A percentile compares a stretch with the other conserved stretches of the same genome.
phyloP scores from a whole-genome alignment of 1,140 invertebrate species.

The Rhopalosiphum maidis region DNA sequence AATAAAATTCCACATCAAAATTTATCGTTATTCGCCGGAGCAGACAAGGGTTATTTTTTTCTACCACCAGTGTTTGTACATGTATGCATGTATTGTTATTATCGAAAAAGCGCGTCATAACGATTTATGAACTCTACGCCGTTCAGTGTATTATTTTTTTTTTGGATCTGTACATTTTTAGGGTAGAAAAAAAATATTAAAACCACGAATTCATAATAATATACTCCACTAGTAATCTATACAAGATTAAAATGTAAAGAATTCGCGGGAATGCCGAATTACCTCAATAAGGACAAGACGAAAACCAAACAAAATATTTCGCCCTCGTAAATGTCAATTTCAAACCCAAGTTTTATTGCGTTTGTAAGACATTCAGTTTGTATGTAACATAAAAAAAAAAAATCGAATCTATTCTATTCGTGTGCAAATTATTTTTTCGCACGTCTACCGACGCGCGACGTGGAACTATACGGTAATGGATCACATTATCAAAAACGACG shows the following conservation, averaged over 20 bases:
- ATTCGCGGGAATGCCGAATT: background rate
- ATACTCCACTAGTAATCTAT: background rate
- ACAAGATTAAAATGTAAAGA: background rate
- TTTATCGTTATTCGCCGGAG: background rate
- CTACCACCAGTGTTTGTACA: background rate
- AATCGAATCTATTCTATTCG: background rate
- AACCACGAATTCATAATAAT: background rate
- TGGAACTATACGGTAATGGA: background rate
- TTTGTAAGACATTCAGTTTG: conserved; percentile 5
- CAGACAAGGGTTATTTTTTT: background rate
- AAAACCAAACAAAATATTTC: background rate
- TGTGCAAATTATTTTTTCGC: background rate
- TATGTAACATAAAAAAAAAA: background rate
- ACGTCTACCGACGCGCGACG: background rate
- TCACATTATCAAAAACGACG: conserved; percentile 14
- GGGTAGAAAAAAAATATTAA: background rate
- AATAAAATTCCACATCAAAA: background rate
- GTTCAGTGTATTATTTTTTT: background rate
- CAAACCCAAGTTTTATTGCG: background rate
- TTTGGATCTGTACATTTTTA: background rate
- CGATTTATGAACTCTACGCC: background rate
- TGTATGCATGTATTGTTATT: background rate
- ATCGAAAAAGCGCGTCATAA: background rate
- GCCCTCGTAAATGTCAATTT: background rate
- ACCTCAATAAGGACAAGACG: background rate